Conservation (phyloP, 2,113 vertebrate genomes). For the Solenodon paradoxus region DNA sequence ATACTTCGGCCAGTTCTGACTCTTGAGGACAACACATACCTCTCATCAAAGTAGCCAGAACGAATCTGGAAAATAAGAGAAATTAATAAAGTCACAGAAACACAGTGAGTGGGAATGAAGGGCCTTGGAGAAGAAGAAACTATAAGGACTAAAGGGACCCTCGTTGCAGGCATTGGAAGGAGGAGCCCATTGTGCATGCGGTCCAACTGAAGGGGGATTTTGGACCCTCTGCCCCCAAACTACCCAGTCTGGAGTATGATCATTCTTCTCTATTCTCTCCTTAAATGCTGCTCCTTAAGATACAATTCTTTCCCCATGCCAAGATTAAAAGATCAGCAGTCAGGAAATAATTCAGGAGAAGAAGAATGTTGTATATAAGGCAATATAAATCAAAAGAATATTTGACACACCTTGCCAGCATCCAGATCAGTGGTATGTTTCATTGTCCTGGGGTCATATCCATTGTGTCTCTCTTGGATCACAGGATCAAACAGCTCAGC, state of each 20-base stretch:
- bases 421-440: constrained; percentile 95
- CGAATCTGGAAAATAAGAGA: constrained; percentile 82
- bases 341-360: constrained; percentile 26
- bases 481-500: constrained; percentile 92
- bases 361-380: background rate
- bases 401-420: constrained; percentile 87
- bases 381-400: background rate
- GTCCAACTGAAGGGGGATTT: background rate
- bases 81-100: constrained; percentile 21
- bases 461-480: constrained; percentile 96
- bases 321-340: constrained; percentile 43
- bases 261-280: background rate
- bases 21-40: constrained; percentile 95
- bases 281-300: constrained; percentile 36
- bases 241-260: background rate
- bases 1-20: constrained; percentile 92
- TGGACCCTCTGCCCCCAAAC: background rate
- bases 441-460: constrained; percentile 93
- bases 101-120: background rate
- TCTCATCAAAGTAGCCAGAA: constrained; percentile 92
- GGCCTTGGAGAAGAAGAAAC: background rate
- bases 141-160: background rate
- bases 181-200: background rate
- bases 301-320: background rate
- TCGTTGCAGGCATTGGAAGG: background rate